Evolutionary conservation across 2,888 invertebrate species (phyloP), one percentile per base, ranked within the genome.

Genomic region (Esperia sulphurella): DNA sequence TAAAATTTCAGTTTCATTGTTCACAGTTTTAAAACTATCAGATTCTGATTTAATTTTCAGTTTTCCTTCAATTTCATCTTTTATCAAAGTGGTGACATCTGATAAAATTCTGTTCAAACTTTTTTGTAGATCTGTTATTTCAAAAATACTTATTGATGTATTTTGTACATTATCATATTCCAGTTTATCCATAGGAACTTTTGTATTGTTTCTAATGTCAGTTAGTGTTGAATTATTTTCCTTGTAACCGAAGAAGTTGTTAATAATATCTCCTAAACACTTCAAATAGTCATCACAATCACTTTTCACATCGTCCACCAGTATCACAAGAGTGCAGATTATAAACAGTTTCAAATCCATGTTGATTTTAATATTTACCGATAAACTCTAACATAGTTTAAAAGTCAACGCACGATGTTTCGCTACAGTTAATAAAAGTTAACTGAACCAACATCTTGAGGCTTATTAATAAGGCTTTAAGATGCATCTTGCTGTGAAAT

Each of bases 261-360:
- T 53, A 0, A 78, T 51, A 46, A 73, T 66, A 28, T 67, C 58
- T 40, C 63, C 57, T 7, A 76, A 58, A 65, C 84, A 83, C 42
- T 69, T 55, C 0, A 71, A 55, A 50, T 72, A 67, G 41, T 65
- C 64, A 44, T 65, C 71, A 68, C 83, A 84, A 39, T 79, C 78
- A 72, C 82, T 61, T 13, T 55, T 61, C 2, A 63, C 63, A 30
- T 44, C 47, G 45, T 46, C 40, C 21, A 66, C 61, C 52, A 61
- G 48, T 12, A 66, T 51, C 21, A 64, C 48, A 41, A 71, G 43
- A 14, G 68, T 55, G 35, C 71, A 52, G 31, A 63, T 49, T n/a
- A 66, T 48, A 57, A 60, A 57, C 8, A 65, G 48, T 49, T 47
- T 50, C 31, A 54, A 28, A 48, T 51, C 30, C 53, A 53, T 46